phyloP scores from a whole-genome alignment of 64 coral and sea anemone species.

The Platygyra sinensis region DNA sequence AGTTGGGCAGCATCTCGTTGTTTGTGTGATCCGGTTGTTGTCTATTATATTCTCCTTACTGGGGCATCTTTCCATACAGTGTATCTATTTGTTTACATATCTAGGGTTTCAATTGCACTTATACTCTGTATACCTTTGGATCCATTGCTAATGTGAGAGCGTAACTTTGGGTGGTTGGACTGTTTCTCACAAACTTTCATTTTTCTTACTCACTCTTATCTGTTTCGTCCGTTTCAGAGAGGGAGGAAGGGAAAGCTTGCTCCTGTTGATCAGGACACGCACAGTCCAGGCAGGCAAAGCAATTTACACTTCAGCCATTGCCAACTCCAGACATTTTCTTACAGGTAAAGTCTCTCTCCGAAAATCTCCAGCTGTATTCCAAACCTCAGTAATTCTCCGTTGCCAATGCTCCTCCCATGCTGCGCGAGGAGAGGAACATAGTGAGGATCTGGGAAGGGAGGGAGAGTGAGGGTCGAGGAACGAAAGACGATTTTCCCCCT shows the following conservation, averaged over 20 bases:
- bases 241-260: too few species aligned
- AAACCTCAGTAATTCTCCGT: slow-evolving; percentile 54
- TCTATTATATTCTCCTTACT: too few species aligned
- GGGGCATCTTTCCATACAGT: too few species aligned
- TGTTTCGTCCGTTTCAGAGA: slow-evolving; percentile 30
- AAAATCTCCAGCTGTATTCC: slow-evolving; percentile 30
- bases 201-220: too few species aligned
- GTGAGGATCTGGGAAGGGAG: slow-evolving; percentile 75
- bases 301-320: background rate
- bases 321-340: background rate
- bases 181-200: too few species aligned
- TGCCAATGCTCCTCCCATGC: slow-evolving; percentile 77
- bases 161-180: too few species aligned
- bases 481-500: slow-evolving; percentile 47
- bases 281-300: background rate
- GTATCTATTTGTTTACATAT: too few species aligned
- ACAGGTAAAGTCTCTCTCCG: slow-evolving; percentile 12
- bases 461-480: slow-evolving; percentile 59
- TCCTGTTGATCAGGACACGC: slow-evolving; percentile 53
- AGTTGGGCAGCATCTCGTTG: too few species aligned
- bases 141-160: too few species aligned
- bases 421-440: slow-evolving; percentile 82
- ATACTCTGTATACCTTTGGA: too few species aligned
- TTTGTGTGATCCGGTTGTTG: too few species aligned
- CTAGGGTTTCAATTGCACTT: too few species aligned